These are phyloP conservation scores for Philopedon plagiatum DNA, from an alignment of 2,888 invertebrate species.

Conservation along the genomic window DNA sequence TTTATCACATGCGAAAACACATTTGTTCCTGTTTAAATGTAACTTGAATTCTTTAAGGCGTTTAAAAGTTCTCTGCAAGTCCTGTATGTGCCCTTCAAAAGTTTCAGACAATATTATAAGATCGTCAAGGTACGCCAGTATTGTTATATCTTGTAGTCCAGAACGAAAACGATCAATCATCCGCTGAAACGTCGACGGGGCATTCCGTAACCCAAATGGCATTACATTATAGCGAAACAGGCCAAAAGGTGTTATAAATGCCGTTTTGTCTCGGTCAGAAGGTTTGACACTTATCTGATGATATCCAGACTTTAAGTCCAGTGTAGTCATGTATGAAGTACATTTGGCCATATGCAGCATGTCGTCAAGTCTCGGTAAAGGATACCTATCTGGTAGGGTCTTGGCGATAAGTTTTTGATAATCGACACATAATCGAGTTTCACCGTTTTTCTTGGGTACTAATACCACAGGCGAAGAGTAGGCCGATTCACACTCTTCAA, in stretches of 20 bases:
- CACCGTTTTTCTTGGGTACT: conserved; percentile 38
- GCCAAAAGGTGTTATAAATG: conserved; percentile 46
- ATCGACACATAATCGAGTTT: conserved; percentile 27
- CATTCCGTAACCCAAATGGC: conserved; percentile 54
- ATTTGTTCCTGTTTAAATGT: conserved; percentile 48
- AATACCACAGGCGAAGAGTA: conserved; percentile 29
- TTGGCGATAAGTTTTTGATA: conserved; percentile 35
- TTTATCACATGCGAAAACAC: conserved; percentile 39
- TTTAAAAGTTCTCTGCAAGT: conserved; percentile 48
- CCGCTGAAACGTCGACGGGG: conserved; percentile 53
- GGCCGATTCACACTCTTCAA: conserved; percentile 46
- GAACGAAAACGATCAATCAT: conserved; percentile 50
- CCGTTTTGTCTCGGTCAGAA: too few species aligned
- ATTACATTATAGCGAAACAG: conserved; percentile 43
- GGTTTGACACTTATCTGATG: too few species aligned
- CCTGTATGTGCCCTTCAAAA: conserved; percentile 53
- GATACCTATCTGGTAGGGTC: conserved; percentile 30
- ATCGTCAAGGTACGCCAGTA: conserved; percentile 52
- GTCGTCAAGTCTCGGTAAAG: conserved; percentile 44
- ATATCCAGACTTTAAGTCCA: too few species aligned
- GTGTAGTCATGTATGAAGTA: conserved; percentile 8
- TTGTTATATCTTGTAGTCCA: conserved; percentile 37
- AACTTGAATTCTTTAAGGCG: conserved; percentile 43
- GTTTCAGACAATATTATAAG: conserved; percentile 33
- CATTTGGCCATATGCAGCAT: conserved; percentile 36